Evolutionary conservation across 1,140 invertebrate genomes (phyloP), one percentile per base, ranked within the genome.

Genomic region (Macrocentrus cingulum): DNA sequence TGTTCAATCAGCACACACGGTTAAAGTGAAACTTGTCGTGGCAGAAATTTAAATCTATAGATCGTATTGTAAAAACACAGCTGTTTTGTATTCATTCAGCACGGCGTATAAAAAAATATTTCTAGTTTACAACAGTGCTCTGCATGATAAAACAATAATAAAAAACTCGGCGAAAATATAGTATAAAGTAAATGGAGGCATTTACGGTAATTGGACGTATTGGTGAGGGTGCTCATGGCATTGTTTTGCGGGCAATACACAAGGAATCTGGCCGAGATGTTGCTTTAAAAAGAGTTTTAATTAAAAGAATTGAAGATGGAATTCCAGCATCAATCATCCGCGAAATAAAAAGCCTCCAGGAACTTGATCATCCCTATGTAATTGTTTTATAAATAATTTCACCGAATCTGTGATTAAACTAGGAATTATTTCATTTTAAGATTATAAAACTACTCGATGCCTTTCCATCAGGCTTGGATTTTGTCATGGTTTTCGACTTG

Each of bases 191-290:
- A 34, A 88, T 91, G 89, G 83, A 91, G 49, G 85, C 88, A 49
- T 96, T 94, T 71, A 88, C 84, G 62, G 86, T 97, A 32, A 77
- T 89, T 2, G 93, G 91, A 29, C 84, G 90, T 62, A 94, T 98
- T 58, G 95, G 97, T 1, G 95, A 98, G 84, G 97, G 97, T 7
- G 95, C 97, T 8, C 95, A 99, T 81, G 97, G 97, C 0, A 84
- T 96, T 61, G 95, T 99, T 9, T 81, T 94, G 58, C 91, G 91
- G 81, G 94, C 89, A 18, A 79, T 84, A 46, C 84, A 93, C 68
- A 83, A 84, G 58, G 74, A 82, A 63, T 87, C 79, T 64, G 84
- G 87, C 53, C 82, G 85, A 54, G 83, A 89, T 63, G 92, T 97
- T 16, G 94, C 94, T 0, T 71, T 97, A 13, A 98, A 97, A 76